Evolutionary conservation across 2,888 invertebrate genomes (phyloP).

Genomic region (Danaus chrysippus): DNA sequence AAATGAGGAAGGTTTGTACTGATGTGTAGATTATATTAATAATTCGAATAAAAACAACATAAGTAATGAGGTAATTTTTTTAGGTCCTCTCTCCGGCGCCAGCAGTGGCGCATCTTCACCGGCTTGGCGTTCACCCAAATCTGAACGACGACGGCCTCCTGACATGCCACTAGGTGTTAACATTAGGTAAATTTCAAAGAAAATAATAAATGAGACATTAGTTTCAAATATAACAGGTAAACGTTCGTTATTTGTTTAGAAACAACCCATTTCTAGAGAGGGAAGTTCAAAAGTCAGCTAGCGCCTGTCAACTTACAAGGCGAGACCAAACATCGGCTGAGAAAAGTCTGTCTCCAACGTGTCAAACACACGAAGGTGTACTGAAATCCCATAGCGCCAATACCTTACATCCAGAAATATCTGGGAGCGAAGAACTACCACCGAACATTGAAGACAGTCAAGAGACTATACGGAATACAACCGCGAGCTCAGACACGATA

Average conservation of each 20-base stretch:
- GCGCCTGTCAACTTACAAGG: conserved; percentile 74
- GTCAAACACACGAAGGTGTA: conserved; percentile 55
- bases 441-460: conserved; percentile 51
- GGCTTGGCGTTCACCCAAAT: conserved; percentile 81
- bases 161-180: conserved; percentile 75
- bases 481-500: conserved; percentile 63
- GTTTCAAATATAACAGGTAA: neutral
- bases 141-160: conserved; percentile 78
- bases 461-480: conserved; percentile 52
- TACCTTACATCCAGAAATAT: conserved; percentile 59
- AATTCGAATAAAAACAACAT: neutral
- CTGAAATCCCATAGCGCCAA: conserved; percentile 71
- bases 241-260: conserved; percentile 42
- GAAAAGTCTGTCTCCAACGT: conserved; percentile 50
- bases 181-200: conserved; percentile 51
- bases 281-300: conserved; percentile 83
- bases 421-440: conserved; percentile 32
- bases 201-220: too few species aligned
- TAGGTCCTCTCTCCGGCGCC: conserved; percentile 66
- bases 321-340: conserved; percentile 57
- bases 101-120: conserved; percentile 84
- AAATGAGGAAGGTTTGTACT: conserved; percentile 70
- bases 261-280: conserved; percentile 75
- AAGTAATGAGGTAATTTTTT: neutral
- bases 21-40: neutral